These are phyloP conservation scores for Zaprionus obscuricornis DNA, from an alignment of 2,888 invertebrate genomes.

Conservation along the genomic window DNA sequence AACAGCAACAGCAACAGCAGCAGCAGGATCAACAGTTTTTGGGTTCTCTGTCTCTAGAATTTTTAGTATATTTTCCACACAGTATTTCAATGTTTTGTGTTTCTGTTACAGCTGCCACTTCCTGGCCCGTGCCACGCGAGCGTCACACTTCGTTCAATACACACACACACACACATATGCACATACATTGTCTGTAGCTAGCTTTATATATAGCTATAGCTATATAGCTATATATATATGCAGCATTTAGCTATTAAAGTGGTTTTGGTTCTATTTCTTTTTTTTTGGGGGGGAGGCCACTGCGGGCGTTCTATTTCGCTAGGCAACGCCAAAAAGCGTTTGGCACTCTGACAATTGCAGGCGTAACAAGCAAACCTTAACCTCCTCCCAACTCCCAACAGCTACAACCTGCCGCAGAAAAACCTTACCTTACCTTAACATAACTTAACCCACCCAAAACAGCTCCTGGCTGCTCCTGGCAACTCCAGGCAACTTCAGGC, in stretches of 20 bases:
- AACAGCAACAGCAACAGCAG: conserved; percentile 32
- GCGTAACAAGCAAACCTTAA: background rate
- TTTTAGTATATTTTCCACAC: conserved; percentile 13
- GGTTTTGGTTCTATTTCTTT: no score
- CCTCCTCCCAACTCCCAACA: conserved; percentile 6
- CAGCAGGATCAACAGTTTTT: conserved; percentile 70
- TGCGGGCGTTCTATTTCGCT: conserved; percentile 53
- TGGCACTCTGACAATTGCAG: conserved; percentile 58
- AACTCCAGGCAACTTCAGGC: conserved; percentile 37
- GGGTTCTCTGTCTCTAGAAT: conserved; percentile 20
- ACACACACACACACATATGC: no score
- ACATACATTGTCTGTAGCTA: no score
- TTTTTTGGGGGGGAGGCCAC: conserved; percentile 37
- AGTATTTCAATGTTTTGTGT: conserved; percentile 37
- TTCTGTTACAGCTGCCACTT: conserved; percentile 73
- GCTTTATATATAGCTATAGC: no score
- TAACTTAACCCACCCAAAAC: conserved; percentile 3
- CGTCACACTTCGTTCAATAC: conserved; percentile 68
- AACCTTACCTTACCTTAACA: background rate
- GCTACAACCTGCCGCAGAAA: conserved; percentile 4
- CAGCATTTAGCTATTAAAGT: background rate
- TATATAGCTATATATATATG: no score
- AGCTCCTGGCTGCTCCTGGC: no score
- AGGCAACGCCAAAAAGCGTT: conserved; percentile 66
- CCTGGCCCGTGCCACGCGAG: conserved; percentile 71